A percentile compares a stretch with the other conserved stretches of the same genome.
Conservation (phyloP, 2,888 invertebrate species). For the Beris chalybata region DNA sequence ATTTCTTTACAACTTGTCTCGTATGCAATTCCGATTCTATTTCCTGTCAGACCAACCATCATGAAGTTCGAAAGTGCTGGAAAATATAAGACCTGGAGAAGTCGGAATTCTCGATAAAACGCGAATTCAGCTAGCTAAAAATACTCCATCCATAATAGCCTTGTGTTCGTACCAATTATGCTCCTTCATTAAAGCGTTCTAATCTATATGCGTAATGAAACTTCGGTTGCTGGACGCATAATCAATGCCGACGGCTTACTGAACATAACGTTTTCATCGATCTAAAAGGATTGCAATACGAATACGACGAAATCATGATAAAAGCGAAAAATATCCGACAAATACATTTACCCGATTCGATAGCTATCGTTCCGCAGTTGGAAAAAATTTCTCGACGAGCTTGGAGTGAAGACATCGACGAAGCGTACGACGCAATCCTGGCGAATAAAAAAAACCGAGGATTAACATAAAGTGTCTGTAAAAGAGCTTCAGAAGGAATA, state of each 20-base stretch:
- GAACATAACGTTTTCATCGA: slow-evolving; percentile 53
- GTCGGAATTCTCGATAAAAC: not conserved
- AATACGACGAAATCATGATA: slow-evolving; percentile 52
- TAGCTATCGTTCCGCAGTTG: slow-evolving; percentile 45
- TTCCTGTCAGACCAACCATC: not conserved
- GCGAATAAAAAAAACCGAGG: slow-evolving; percentile 45
- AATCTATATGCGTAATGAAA: slow-evolving; percentile 53
- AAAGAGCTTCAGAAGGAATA: slow-evolving; percentile 41
- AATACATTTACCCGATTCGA: slow-evolving; percentile 48
- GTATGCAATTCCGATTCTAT: not conserved
- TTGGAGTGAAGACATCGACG: slow-evolving; percentile 10
- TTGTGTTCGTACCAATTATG: slow-evolving; percentile 49
- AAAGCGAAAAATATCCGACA: slow-evolving; percentile 50
- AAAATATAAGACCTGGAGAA: too few species aligned
- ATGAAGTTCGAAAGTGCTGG: not conserved
- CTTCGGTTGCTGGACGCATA: slow-evolving; percentile 52
- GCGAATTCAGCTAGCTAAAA: slow-evolving; percentile 42
- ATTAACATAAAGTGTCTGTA: slow-evolving; percentile 48
- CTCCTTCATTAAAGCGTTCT: slow-evolving; percentile 49
- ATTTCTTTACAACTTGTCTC: not conserved
- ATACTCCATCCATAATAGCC: slow-evolving; percentile 49
- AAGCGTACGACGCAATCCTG: too few species aligned
- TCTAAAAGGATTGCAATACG: slow-evolving; percentile 49
- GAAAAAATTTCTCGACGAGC: slow-evolving; percentile 42
- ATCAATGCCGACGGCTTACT: slow-evolving; percentile 51